Conservation (phyloP, 2,113 vertebrate genomes). For the Saccopteryx leptura region DNA sequence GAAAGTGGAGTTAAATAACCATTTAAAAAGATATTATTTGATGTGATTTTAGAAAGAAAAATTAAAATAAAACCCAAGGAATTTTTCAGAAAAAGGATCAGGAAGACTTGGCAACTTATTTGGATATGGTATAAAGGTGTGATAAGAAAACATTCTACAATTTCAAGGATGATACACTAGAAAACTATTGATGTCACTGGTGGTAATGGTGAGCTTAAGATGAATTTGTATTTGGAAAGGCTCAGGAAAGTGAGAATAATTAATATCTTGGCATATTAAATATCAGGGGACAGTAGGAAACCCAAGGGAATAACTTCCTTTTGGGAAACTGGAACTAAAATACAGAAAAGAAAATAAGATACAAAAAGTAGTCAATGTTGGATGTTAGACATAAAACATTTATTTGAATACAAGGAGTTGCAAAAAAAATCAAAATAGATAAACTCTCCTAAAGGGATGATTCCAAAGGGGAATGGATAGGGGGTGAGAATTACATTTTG, state of each 20-base stretch:
- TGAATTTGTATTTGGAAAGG: slow-evolving; percentile 58
- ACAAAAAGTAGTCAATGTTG: background rate
- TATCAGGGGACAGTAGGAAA: slow-evolving; percentile 55
- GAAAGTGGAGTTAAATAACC: background rate
- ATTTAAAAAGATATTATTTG: slow-evolving; percentile 50
- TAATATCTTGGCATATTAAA: slow-evolving; percentile 63
- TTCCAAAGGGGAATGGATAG: slow-evolving; percentile 44
- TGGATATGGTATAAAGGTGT: slow-evolving; percentile 25
- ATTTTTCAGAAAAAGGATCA: slow-evolving; percentile 53
- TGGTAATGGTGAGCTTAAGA: background rate
- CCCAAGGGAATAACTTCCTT: slow-evolving; percentile 46
- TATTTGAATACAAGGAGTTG: slow-evolving; percentile 49
- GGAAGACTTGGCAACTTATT: background rate
- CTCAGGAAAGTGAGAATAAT: slow-evolving; percentile 22
- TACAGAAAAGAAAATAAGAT: slow-evolving; percentile 52
- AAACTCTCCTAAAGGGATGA: slow-evolving; percentile 37
- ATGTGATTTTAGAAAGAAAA: slow-evolving; percentile 60
- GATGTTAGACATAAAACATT: slow-evolving; percentile 27
- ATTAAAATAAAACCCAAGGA: slow-evolving; percentile 2
- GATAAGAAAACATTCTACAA: background rate
- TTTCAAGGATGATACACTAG: background rate
- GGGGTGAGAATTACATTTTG: slow-evolving; percentile 46
- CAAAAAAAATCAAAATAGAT: slow-evolving; percentile 65
- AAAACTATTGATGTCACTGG: background rate
- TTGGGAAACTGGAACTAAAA: slow-evolving; percentile 51